Evolutionary conservation across 2,113 vertebrate genomes (phyloP).

Genomic region (Bothrops jararaca): DNA sequence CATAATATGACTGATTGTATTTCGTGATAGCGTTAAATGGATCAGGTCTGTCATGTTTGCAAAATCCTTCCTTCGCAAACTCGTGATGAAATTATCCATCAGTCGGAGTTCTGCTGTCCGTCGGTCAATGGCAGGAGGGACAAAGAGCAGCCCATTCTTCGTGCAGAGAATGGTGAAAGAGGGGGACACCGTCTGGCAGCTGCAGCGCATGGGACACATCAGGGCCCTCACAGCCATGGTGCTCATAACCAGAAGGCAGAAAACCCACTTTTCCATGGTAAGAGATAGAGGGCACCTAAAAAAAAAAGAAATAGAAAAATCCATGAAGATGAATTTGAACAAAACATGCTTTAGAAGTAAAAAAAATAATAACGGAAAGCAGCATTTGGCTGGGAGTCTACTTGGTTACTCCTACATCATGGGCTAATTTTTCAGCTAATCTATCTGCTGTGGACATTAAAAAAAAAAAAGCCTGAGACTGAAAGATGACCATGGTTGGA

Average conservation of each 20-base stretch:
- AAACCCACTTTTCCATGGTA: constrained; percentile 80
- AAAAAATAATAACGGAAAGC: neutral
- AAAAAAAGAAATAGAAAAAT: neutral
- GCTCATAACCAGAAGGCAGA: constrained; percentile 77
- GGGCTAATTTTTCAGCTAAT: neutral
- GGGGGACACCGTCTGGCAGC: constrained; percentile 88
- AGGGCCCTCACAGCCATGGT: constrained; percentile 68
- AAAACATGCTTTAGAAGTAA: neutral
- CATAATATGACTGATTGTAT: constrained; percentile 93
- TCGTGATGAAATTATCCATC: constrained; percentile 93
- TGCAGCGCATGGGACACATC: constrained; percentile 89
- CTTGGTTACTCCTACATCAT: neutral
- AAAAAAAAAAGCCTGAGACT: neutral
- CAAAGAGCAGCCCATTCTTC: constrained; percentile 92
- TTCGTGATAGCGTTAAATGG: constrained; percentile 86
- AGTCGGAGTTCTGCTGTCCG: constrained; percentile 88
- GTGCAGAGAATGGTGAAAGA: constrained; percentile 93
- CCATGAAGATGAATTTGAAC: neutral
- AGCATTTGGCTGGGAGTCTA: neutral
- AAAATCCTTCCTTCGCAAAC: constrained; percentile 80
- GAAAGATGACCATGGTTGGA: neutral
- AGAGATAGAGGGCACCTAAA: constrained; percentile 18
- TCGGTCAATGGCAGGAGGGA: constrained; percentile 86
- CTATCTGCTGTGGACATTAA: neutral
- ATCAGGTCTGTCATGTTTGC: constrained; percentile 93